Evolutionary conservation across 2,888 invertebrate genomes (phyloP), one percentile per base, ranked within the genome.

Genomic region (Hyppa rectilinea): DNA sequence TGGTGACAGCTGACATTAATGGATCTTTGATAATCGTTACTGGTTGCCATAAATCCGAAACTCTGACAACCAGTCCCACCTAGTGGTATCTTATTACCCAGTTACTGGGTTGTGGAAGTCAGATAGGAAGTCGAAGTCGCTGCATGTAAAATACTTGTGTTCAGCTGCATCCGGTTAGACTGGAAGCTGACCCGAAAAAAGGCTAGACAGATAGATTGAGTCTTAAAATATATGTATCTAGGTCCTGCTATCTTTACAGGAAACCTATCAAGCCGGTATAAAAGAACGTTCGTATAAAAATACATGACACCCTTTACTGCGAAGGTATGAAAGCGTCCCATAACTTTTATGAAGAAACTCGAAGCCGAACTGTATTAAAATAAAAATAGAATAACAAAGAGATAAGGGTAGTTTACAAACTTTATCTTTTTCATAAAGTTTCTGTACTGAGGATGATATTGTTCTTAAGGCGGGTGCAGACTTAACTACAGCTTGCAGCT

Each of bases 401-500:
- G 71, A 63, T 81, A 63, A 63, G 62, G 53, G 47, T 77, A 56
- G 40, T 76, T 66, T 17, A 40, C 45, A 66, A 77, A 81, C 50
- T 81, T 77, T 81, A 81, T 70, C 14, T 23, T 63, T 34, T 62
- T 36, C 59, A 60, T 77, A 81, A 77, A 81, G 40, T 81, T 77
- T 56, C 5, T 56, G 81, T 56, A 50, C 34, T 47, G 81, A 43
- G n/a, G 53, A 49, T 60, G 29, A 53, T 61, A 76, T 59, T 60
- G 47, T 52, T 43, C 49, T 71, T 40, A 79, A 14, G 31, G 58
- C 10, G 26, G 4, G 17, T n/a, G 23, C 36, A 59, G 23, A 72
- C 53, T 65, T 9, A 17, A 40, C 9, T 31, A 29, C 1, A 10
- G 14, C 20, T 71, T n/a, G 40, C 12, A 34, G 34, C 60, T 65